Conservation (phyloP, 2,797 vertebrate genomes). For the Galago senegalensis region DNA sequence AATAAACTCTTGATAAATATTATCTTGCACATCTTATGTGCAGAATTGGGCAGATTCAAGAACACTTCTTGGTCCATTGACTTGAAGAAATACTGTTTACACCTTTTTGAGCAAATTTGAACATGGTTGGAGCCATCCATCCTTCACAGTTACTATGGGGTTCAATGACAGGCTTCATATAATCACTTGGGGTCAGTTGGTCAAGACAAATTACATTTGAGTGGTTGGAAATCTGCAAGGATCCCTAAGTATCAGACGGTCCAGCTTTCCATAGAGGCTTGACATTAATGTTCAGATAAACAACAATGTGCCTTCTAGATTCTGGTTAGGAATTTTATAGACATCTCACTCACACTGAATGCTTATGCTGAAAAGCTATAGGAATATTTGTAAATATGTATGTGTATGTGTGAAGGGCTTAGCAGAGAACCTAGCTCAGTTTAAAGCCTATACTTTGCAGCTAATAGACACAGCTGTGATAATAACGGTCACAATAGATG, state of each 20-base stretch:
- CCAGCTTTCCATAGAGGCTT: background rate
- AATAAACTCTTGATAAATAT: background rate
- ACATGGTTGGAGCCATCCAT: background rate
- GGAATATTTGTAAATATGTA: background rate
- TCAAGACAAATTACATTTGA: background rate
- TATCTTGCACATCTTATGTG: background rate
- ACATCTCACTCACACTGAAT: constrained; percentile 23
- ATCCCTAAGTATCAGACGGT: background rate
- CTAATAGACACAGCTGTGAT: background rate
- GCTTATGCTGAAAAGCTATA: background rate
- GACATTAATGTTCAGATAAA: constrained; percentile 14
- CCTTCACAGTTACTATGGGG: background rate
- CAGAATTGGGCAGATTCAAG: background rate
- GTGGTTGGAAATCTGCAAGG: background rate
- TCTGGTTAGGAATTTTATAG: background rate
- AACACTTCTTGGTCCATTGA: background rate
- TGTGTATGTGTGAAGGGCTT: background rate
- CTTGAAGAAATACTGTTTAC: constrained; percentile 9
- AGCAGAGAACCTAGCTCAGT: background rate
- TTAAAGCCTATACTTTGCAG: background rate
- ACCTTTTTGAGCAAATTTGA: constrained; percentile 51
- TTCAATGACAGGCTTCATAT: background rate
- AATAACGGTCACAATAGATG: constrained; percentile 2
- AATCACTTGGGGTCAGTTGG: background rate
- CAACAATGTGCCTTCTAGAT: background rate